Base-by-base conservation (phyloP, 1,140 invertebrate genomes). In the Drosophila subpulchrella region DNA sequence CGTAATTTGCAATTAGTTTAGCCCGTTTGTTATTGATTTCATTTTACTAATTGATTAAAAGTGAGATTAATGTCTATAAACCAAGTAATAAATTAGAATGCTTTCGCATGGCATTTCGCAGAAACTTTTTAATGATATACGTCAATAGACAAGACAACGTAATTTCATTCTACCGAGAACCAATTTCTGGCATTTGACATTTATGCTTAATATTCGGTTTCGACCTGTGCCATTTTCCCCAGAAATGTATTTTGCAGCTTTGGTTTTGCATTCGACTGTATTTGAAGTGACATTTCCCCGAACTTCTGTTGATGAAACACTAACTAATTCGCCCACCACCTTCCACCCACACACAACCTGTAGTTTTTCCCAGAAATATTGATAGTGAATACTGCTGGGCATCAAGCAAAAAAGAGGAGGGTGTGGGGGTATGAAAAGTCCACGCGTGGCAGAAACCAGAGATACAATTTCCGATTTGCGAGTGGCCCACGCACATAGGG, bases 291-390 rank as follows among this genome's bases (percentile, higher is more conserved):
- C 36, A 61, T 41, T 17, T 30, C 1, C n/a, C 7, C 36, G 10
- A 12, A 12, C 48, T 11, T 6, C 6, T 6, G 13, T 13, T n/a
- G 15, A 48, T 42, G 42, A 48, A 59, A 34, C 30, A 34, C 30
- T 15, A n/a, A 30, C 41, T 20, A 10, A n/a, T 42, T 12, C 36
- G 11, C 39, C 41, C 3, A 4, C 17, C 15, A 51, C 55, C 39
- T 1, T 1, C 10, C 30, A 30, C 3, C 10, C 30, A 30, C 47
- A 17, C n/a, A 13, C 6, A 6, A 30, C n/a, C n/a, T 17, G 20
- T 11, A 30, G 12, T 17, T 55, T 51, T 53, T 55, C 24, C 13
- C 53, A 32, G 27, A 41, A 58, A 58, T 57, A 27, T 24, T 56
- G 34, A 58, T 57, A 27, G 11, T 56, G 34, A 17, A 42, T 3